A percentile compares a stretch with the other conserved stretches of the same genome.
These are phyloP conservation scores for Phortica magna DNA, from an alignment of 2,888 invertebrate genomes.

Conservation along the genomic window DNA sequence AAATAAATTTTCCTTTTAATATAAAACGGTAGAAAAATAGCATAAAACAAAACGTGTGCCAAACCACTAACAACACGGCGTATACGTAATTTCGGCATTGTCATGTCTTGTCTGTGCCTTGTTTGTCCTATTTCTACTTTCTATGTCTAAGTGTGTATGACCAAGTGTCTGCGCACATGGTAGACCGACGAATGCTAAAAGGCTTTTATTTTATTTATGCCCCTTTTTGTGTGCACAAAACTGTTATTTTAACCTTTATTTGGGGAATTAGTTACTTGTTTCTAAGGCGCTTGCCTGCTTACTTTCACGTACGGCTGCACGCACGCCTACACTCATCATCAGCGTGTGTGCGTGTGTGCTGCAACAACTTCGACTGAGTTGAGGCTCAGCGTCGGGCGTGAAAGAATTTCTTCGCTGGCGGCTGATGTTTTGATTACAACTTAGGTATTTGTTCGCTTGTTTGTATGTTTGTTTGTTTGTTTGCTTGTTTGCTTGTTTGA, in stretches of 20 bases:
- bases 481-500: conserved; percentile 18
- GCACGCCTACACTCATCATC: conserved; percentile 52
- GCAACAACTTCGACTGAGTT: neutral
- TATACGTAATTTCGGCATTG: conserved; percentile 57
- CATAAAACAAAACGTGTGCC: neutral
- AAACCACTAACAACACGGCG: conserved; percentile 44
- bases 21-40: neutral
- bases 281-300: neutral
- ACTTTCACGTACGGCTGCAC: neutral
- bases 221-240: conserved; percentile 34
- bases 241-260: conserved; percentile 53
- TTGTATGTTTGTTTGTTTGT: conserved; percentile 16
- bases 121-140: too few species aligned
- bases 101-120: conserved; percentile 36
- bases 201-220: conserved; percentile 29
- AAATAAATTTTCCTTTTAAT: conserved; percentile 1
- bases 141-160: too few species aligned
- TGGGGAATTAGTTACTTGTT: conserved; percentile 52
- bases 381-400: too few species aligned
- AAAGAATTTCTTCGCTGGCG: too few species aligned
- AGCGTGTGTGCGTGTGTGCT: conserved; percentile 35
- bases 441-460: conserved; percentile 2
- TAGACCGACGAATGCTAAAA: conserved; percentile 14
- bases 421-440: neutral
- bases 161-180: conserved; percentile 25